Conservation (phyloP, 2,797 vertebrate genomes). For the Danio kyathit region DNA sequence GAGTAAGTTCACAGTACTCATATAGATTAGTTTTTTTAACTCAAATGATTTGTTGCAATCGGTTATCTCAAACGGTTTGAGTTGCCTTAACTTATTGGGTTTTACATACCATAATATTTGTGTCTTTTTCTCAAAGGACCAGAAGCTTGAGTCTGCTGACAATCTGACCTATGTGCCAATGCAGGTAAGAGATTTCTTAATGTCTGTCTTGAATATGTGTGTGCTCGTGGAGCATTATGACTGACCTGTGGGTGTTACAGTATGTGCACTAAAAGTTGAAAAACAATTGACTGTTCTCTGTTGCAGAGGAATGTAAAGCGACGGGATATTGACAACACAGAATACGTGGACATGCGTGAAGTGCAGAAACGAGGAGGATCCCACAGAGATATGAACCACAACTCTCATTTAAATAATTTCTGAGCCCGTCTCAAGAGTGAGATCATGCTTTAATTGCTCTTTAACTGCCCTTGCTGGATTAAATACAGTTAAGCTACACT, state of each 20-base stretch:
- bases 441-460: background rate
- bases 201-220: background rate
- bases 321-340: constrained; percentile 38
- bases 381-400: constrained; percentile 56
- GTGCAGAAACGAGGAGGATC: constrained; percentile 38
- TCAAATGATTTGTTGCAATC: no score
- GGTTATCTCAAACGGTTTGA: no score
- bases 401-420: constrained; percentile 25
- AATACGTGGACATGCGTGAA: constrained; percentile 60
- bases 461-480: background rate
- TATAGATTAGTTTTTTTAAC: no score
- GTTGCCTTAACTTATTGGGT: no score
- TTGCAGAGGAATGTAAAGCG: constrained; percentile 50
- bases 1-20: no score
- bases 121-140: constrained; percentile 27
- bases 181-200: constrained; percentile 45
- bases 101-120: background rate
- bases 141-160: constrained; percentile 25
- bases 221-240: background rate
- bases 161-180: constrained; percentile 58
- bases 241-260: background rate
- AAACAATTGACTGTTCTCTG: no score
- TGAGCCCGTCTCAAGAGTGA: background rate
- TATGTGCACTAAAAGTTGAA: no score
- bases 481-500: background rate